phyloP scores from a whole-genome alignment of 64 coral and sea anemone species.

The Actinia equina region DNA sequence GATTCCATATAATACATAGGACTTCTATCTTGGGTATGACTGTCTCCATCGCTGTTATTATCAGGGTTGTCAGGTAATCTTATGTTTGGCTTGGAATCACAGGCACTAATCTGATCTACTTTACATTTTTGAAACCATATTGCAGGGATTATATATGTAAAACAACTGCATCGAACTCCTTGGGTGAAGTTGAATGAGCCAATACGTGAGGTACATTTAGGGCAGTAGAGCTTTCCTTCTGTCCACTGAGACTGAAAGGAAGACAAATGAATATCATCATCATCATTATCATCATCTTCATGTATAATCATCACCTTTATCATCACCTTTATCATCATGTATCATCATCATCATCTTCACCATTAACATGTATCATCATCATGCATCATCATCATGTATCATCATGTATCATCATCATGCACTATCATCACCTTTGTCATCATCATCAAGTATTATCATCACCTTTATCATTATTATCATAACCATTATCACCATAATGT shows the following conservation, averaged over 20 bases:
- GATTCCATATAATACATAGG: neutral
- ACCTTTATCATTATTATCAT: neutral
- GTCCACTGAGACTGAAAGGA: conserved; percentile 68
- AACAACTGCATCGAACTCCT: conserved; percentile 67
- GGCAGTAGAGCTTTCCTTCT: conserved; percentile 74
- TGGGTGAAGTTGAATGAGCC: conserved; percentile 84
- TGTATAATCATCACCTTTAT: neutral
- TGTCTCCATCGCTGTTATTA: neutral
- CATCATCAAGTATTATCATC: neutral
- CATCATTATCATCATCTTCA: neutral
- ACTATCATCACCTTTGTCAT: neutral
- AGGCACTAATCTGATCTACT: conserved; percentile 47
- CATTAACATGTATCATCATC: neutral
- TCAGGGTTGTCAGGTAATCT: conserved; percentile 9
- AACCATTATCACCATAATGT: neutral
- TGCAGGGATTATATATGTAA: conserved; percentile 65
- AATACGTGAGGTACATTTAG: conserved; percentile 70
- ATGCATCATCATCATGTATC: neutral
- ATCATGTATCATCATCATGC: neutral
- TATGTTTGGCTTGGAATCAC: conserved; percentile 13
- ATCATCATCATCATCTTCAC: neutral
- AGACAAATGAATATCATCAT: neutral
- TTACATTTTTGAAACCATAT: conserved; percentile 82
- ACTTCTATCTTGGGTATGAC: neutral
- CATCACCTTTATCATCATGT: neutral